phyloP scores from a whole-genome alignment of 1,140 invertebrate species.

The Homarus americanus region DNA sequence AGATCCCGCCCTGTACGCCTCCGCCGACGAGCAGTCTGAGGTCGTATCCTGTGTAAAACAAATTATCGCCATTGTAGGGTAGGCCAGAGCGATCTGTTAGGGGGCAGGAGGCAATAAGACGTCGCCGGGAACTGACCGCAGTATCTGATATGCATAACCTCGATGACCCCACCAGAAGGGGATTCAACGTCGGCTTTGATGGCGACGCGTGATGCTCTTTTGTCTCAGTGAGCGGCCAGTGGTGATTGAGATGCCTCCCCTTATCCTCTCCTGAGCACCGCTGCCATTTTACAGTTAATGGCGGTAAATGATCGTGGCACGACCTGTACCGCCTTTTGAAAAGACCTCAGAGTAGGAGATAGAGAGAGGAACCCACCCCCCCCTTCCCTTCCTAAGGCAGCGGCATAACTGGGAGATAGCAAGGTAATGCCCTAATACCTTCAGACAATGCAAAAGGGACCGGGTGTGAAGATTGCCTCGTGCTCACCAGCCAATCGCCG shows the following conservation, averaged over 20 bases:
- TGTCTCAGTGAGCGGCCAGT: constrained; percentile 48
- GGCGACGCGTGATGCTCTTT: constrained; percentile 55
- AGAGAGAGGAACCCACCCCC: background rate
- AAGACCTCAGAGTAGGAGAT: constrained; percentile 11
- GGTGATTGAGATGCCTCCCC: constrained; percentile 56
- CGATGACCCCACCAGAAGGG: constrained; percentile 31
- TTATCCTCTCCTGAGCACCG: constrained; percentile 34
- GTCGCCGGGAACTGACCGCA: constrained; percentile 2
- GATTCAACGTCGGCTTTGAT: constrained; percentile 14
- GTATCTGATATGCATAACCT: constrained; percentile 58
- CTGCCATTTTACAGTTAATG: constrained; percentile 52
- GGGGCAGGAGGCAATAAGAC: background rate
- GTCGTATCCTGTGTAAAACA: too few relatives aligned
- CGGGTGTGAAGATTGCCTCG: constrained; percentile 50
- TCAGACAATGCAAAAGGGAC: constrained; percentile 56
- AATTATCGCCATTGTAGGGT: constrained; percentile 15
- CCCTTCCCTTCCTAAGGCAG: too few relatives aligned
- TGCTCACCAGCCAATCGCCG: constrained; percentile 40
- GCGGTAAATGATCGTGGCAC: constrained; percentile 55
- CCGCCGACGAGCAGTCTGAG: background rate
- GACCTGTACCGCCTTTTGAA: constrained; percentile 53
- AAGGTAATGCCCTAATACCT: constrained; percentile 61
- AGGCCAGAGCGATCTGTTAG: constrained; percentile 18
- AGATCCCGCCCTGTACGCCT: background rate
- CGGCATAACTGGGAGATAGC: constrained; percentile 59